Conservation (phyloP, 1,140 invertebrate species). For the Megathymus violae region DNA sequence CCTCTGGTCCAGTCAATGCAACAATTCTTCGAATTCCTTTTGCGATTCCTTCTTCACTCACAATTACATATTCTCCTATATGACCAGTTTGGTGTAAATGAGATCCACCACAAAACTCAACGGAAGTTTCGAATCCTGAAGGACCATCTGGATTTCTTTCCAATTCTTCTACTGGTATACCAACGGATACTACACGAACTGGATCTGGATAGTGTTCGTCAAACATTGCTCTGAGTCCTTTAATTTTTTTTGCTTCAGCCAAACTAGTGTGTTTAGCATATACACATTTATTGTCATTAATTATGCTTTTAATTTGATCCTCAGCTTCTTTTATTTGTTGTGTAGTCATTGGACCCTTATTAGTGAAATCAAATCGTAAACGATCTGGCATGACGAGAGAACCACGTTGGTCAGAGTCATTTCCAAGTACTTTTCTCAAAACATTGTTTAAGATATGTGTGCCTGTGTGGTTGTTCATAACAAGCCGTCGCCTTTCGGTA, state of each 20-base stretch:
- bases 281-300: conserved; percentile 92
- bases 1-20: conserved; percentile 97
- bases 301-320: conserved; percentile 90
- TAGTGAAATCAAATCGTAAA: conserved; percentile 98
- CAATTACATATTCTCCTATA: conserved; percentile 97
- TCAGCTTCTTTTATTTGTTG: conserved; percentile 95
- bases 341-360: conserved; percentile 95
- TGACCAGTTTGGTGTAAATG: conserved; percentile 96
- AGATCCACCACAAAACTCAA: conserved; percentile 99
- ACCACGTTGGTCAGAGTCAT: conserved; percentile 97
- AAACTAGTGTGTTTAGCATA: conserved; percentile 96
- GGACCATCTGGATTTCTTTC: conserved; percentile 92
- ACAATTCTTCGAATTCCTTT: conserved; percentile 99
- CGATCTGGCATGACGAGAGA: conserved; percentile 99
- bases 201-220: conserved; percentile 99
- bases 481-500: conserved; percentile 90
- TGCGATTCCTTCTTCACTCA: conserved; percentile 99
- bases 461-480: conserved; percentile 99
- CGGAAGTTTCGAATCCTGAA: conserved; percentile 92
- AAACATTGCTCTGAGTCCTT: conserved; percentile 98
- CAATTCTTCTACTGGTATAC: conserved; percentile 95
- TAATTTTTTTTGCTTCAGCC: conserved; percentile 94
- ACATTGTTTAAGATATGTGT: conserved; percentile 99
- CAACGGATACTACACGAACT: conserved; percentile 97
- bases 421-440: conserved; percentile 93